Percentiles rank a stretch among this genome's conserved stretches.
Evolutionary conservation across 2,797 vertebrate species (phyloP).

Genomic region (Tokudaia muenninki): DNA sequence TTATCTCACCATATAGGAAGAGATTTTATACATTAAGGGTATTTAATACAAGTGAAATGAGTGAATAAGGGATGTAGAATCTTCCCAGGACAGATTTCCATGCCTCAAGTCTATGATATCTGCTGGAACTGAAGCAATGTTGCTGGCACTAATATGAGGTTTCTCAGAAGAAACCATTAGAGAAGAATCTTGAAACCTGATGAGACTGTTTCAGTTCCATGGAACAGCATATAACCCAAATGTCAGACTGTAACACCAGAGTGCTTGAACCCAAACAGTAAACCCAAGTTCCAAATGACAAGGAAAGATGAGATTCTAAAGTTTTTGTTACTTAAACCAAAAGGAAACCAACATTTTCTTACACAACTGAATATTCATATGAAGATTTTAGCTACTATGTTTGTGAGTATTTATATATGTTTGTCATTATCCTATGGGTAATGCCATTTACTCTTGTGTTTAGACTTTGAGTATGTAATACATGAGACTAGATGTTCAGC

Average conservation of each 20-base stretch:
- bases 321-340: conserved; percentile 29
- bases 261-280: background rate
- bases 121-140: background rate
- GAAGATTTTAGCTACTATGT: background rate
- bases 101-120: background rate
- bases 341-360: background rate
- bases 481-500: background rate
- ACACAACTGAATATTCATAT: background rate
- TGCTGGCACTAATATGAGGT: background rate
- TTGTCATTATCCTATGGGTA: background rate
- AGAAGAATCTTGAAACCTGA: background rate
- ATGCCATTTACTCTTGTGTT: conserved; percentile 31
- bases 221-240: background rate
- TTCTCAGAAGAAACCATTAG: background rate
- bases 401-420: background rate
- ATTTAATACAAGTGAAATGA: background rate
- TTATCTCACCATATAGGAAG: background rate
- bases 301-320: background rate
- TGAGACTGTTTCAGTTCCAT: background rate
- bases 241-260: background rate
- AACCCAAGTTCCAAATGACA: background rate
- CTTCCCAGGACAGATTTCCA: background rate
- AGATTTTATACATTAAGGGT: background rate
- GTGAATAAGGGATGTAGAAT: background rate
- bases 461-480: background rate